Base-by-base conservation (phyloP, 2,888 invertebrate genomes). In the Boloria euphrosyne region DNA sequence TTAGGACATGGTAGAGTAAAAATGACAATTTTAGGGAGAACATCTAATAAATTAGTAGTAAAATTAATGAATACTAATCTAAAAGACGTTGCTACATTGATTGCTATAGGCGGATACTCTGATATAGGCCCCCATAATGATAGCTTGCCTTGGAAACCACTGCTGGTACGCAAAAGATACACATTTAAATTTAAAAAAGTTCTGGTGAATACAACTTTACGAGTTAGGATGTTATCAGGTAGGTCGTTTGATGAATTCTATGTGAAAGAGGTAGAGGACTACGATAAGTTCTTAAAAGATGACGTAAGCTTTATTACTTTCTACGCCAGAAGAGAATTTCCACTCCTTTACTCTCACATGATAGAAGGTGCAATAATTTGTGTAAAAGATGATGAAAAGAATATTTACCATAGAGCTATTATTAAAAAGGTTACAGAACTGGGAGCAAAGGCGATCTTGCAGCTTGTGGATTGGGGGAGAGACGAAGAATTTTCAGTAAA, bases 11-110 rank as follows among this genome's bases (percentile, higher is more conserved):
- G 78, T 60, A 58, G 65, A 62, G 72, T 76, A 10, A 74, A 71
- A 54, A 72, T 81, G 65, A 51, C 71, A 22, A 64, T 80, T 4
- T 69, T 67, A 67, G 74, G 67, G 4, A 75, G 71, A 47, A 70
- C 49, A 0, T 27, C 59, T 4, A 71, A 74, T 14, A 66, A 70
- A 17, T 64, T 76, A 13, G 50, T 75, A 5, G 79, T 80, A 2
- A 72, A 75, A 46, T 59, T 80, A 18, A 49, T 70, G 22, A 79
- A 79, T 62, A 68, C 76, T 1, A 73, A 76, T 6, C 76, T 79
- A 6, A 74, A 79, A 57, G 79, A 80, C 55, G 77, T 81, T 27
- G 73, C 78, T 3, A 78, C 78, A 10, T 67, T 78, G 74, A 50
- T 81, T 7, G 77, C 77, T 0, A 61, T 75, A 14, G 67, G 73